These are phyloP conservation scores for Amiota communis DNA, from an alignment of 2,888 invertebrate species.

Conservation along the genomic window DNA sequence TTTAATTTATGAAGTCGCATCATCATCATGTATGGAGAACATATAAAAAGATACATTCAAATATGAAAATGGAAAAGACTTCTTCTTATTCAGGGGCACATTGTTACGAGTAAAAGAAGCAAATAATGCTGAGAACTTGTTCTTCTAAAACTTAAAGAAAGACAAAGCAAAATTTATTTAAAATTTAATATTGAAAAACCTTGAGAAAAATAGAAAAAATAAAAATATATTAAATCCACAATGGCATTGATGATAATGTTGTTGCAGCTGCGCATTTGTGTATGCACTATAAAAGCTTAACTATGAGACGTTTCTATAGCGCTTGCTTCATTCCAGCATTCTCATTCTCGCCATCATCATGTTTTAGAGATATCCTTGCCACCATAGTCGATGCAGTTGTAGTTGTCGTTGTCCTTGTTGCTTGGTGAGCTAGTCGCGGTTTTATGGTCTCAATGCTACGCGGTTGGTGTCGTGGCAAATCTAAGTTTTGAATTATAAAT, in stretches of 20 bases:
- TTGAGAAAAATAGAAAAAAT: no score
- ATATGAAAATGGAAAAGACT: not conserved
- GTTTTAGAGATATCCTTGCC: no score
- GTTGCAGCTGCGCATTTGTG: slow-evolving; percentile 15
- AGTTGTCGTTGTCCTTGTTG: no score
- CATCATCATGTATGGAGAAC: no score
- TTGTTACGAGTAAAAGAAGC: no score
- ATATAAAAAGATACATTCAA: not conserved
- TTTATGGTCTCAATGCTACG: no score
- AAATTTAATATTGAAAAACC: not conserved
- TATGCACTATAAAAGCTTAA: no score
- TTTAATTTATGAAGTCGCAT: slow-evolving; percentile 3
- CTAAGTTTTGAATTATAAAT: slow-evolving; percentile 63
- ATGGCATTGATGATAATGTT: not conserved
- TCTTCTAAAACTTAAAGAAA: not conserved
- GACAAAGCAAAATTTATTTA: not conserved
- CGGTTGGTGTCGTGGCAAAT: no score
- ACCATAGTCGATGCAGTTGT: not conserved
- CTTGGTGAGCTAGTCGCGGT: no score
- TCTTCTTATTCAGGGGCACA: not conserved
- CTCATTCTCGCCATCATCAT: no score
- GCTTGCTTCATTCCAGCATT: no score
- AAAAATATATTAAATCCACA: not conserved
- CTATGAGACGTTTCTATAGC: no score
- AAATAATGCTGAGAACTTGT: not conserved